Evolutionary conservation across 2,888 invertebrate genomes (phyloP).

Genomic region (Argynnis bischoffii): DNA sequence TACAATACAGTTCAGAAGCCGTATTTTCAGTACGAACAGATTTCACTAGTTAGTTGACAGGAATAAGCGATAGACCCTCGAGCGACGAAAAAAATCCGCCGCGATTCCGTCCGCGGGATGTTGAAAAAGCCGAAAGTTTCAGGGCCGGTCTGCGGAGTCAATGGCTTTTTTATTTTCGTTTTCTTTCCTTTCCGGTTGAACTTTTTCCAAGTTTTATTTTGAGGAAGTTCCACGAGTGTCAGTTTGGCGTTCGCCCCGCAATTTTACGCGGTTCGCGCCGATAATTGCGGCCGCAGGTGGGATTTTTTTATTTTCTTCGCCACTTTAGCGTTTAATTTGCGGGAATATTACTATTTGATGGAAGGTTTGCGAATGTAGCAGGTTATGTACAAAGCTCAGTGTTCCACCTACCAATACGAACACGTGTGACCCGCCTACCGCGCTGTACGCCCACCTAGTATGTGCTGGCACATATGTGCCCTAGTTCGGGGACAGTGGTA

Average conservation of each 20-base stretch:
- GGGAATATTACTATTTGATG: conserved; percentile 38
- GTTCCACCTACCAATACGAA: conserved; percentile 55
- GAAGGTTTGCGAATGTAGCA: conserved; percentile 21
- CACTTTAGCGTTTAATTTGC: conserved; percentile 42
- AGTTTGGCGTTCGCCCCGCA: conserved; percentile 76
- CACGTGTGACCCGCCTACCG: conserved; percentile 61
- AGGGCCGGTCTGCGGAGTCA: conserved; percentile 74
- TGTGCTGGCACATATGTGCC: conserved; percentile 57
- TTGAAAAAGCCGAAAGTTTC: conserved; percentile 74
- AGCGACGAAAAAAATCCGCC: conserved; percentile 62
- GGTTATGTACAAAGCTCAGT: conserved; percentile 42
- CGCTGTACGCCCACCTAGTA: conserved; percentile 59
- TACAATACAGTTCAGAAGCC: conserved; percentile 25
- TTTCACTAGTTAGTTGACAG: conserved; percentile 66
- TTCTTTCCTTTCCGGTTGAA: conserved; percentile 79
- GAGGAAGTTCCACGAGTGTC: conserved; percentile 79
- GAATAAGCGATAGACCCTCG: conserved; percentile 62
- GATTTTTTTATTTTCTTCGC: conserved; percentile 48
- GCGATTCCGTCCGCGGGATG: conserved; percentile 68
- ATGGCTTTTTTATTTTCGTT: conserved; percentile 80
- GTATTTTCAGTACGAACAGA: conserved; percentile 41
- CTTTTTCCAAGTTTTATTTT: conserved; percentile 77
- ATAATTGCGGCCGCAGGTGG: conserved; percentile 81
- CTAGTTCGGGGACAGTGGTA: conserved; percentile 60
- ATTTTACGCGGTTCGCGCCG: conserved; percentile 77